Evolutionary conservation across 2,113 vertebrate species (phyloP).

Genomic region (Amphilophus citrinellus): DNA sequence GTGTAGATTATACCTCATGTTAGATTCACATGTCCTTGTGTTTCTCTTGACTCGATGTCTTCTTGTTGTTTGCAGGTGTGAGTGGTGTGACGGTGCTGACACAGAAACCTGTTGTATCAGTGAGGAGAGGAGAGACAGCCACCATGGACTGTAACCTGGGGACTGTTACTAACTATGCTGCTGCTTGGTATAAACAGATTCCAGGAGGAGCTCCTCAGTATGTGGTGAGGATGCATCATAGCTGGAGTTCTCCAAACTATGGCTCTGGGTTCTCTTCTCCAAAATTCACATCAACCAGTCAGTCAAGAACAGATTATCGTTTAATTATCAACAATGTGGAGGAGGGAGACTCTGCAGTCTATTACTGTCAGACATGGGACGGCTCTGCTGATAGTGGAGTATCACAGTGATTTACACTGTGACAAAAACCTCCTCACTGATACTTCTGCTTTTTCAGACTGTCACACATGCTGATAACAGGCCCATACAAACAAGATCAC

Average conservation of each 20-base stretch:
- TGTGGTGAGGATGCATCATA: accelerated
- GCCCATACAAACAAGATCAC: too few species aligned
- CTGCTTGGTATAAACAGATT: conserved; percentile 16
- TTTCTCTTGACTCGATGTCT: conserved; percentile 22
- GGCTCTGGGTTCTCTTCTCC: too few species aligned
- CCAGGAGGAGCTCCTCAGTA: background rate
- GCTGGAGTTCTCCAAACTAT: accelerated
- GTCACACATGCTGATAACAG: too few species aligned
- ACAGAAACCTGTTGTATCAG: conserved; percentile 50
- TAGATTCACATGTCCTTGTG: conserved; percentile 31
- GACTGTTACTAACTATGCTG: accelerated
- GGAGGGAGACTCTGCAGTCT: too few species aligned
- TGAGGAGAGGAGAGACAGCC: conserved; percentile 50
- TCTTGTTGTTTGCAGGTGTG: conserved; percentile 60
- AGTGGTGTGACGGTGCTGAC: conserved; percentile 57
- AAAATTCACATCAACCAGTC: too few species aligned
- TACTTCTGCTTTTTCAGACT: background rate
- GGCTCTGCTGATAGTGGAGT: too few species aligned
- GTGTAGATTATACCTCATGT: conserved; percentile 29
- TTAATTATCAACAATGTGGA: too few species aligned
- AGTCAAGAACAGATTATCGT: too few species aligned
- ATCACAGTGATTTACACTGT: background rate
- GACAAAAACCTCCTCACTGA: conserved; percentile 55
- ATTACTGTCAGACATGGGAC: too few species aligned
- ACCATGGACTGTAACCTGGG: conserved; percentile 62